Conservation (phyloP, 2,797 vertebrate genomes). For the Paratrypauchen microcephalus region DNA sequence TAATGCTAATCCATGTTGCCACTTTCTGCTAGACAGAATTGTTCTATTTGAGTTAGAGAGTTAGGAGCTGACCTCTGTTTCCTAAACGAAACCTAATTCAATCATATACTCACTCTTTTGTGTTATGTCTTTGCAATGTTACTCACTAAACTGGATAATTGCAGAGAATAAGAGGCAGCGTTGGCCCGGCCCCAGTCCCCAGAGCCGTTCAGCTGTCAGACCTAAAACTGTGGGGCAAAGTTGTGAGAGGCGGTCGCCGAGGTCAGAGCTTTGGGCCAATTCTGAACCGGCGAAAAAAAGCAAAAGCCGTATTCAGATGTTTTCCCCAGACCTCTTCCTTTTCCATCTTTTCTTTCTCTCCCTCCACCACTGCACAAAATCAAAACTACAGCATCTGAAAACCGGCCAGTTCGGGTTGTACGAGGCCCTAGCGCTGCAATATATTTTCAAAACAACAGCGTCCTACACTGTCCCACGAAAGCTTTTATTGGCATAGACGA, state of each 20-base stretch:
- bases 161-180: conserved; percentile 51
- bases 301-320: conserved; percentile 38
- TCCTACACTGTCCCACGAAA: conserved; percentile 31
- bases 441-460: conserved; percentile 30
- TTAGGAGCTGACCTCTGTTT: conserved; percentile 61
- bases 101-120: conserved; percentile 52
- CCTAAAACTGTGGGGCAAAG: conserved; percentile 24
- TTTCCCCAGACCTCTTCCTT: conserved; percentile 58
- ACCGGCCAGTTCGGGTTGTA: conserved; percentile 31
- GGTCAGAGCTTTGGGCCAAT: conserved; percentile 30
- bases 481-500: conserved; percentile 55
- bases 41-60: conserved; percentile 59
- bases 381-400: conserved; percentile 54
- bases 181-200: conserved; percentile 43
- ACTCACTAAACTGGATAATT: conserved; percentile 76
- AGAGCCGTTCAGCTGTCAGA: conserved; percentile 38
- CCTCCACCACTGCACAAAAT: conserved; percentile 17
- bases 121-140: conserved; percentile 49
- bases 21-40: conserved; percentile 59
- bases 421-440: conserved; percentile 34
- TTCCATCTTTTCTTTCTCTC: conserved; percentile 18
- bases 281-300: conserved; percentile 8
- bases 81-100: conserved; percentile 62
- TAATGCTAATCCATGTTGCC: conserved; percentile 63
- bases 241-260: conserved; percentile 16